Evolutionary conservation across 2,113 vertebrate genomes (phyloP), one percentile per base, ranked within the genome.

Genomic region (Oncorhynchus nerka): DNA sequence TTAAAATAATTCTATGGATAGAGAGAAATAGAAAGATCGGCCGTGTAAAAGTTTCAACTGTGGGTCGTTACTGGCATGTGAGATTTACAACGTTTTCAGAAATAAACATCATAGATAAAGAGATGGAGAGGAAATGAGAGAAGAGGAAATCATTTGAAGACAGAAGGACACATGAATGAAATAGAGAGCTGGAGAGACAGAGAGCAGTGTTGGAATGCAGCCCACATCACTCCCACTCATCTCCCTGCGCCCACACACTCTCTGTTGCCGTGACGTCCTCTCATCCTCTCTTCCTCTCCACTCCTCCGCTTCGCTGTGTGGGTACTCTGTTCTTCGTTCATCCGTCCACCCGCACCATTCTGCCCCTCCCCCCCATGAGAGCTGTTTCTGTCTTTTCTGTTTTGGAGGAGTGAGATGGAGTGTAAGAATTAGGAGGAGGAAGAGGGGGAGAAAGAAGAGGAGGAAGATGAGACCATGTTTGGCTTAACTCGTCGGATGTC

Each of bases 191-290:
- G 84, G 84, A 83, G 74, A 89, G 85, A 89, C 76, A 81, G 88
- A 85, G 81, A 82, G 81, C 77, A 73, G 68, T 39, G 81, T 77
- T 89, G 83, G 84, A 88, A 87, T 65, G 76, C 86, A 81, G 88
- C 89, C 89, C 85, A 90, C 90, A 82, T 74, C 82, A 64, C 83
- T 88, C 87, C 89, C 84, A 87, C 90, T 78, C 82, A 85, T 84
- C 87, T 82, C 81, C 84, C 76, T 26, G 5, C 26, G 74, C 91
- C 89, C 88, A 90, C 90, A 70, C 87, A 86, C 89, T 88, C 87
- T 83, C 90, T 92, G 91, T 86, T 88, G 81, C 86, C 67, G 79
- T 92, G 91, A 91, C 88, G 88, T 90, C 81, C 78, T 76, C 84
- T 45, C 81, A 45, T 45, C 39, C 39, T 45, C 39, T 45, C 39